Percentiles rank a stretch among this genome's conserved stretches.
Evolutionary conservation across 2,888 invertebrate genomes (phyloP).

Genomic region (Hypolimnas misippus): DNA sequence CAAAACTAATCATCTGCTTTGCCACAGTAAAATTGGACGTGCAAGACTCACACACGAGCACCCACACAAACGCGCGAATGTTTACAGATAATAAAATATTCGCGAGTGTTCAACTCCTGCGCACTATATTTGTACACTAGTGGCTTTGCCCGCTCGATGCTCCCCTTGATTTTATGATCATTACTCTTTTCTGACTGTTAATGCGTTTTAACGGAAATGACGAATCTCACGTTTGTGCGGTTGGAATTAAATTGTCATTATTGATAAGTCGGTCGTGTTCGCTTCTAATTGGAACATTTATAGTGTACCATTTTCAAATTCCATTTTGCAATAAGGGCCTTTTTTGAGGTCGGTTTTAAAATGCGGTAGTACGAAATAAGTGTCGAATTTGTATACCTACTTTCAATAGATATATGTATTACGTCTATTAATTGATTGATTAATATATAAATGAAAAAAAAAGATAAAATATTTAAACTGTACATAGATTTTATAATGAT

Average conservation of each 20-base stretch:
- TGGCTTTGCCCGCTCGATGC: constrained; percentile 54
- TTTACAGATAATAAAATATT: constrained; percentile 77
- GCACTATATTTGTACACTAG: constrained; percentile 68
- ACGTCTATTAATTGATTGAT: no score
- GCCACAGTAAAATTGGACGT: constrained; percentile 46
- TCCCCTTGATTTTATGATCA: constrained; percentile 39
- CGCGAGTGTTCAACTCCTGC: constrained; percentile 76
- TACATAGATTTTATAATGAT: no score
- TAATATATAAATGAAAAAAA: no score
- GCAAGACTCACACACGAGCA: constrained; percentile 42
- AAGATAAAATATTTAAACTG: no score
- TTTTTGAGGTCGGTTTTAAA: no score
- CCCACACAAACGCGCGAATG: constrained; percentile 52
- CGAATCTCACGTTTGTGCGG: constrained; percentile 19
- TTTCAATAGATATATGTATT: no score
- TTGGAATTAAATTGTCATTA: constrained; percentile 10
- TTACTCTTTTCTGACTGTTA: constrained; percentile 31
- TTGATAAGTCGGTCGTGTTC: constrained; percentile 8
- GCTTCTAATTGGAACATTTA: background rate
- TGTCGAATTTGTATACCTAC: no score
- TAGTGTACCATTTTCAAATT: background rate
- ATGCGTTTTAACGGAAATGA: constrained; percentile 31
- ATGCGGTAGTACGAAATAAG: no score
- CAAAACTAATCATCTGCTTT: constrained; percentile 23
- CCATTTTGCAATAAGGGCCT: background rate